Evolutionary conservation across 2,797 vertebrate genomes (phyloP), one percentile per base, ranked within the genome.

Genomic region (Vipera latastei): DNA sequence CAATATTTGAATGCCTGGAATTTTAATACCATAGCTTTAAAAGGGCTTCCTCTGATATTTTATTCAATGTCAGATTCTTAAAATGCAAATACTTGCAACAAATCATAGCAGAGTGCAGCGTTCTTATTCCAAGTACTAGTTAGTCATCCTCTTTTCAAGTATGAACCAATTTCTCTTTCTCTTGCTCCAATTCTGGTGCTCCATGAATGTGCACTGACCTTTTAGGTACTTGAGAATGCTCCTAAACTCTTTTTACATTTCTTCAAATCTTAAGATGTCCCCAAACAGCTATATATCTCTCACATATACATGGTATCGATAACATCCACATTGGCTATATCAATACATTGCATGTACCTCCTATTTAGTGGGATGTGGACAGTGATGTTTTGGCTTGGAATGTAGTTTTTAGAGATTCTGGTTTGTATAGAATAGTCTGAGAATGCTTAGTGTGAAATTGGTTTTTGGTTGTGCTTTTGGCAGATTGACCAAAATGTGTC

Each of bases 1-100:
- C 78, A 91, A 61, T 94, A 86, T 94, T 96, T 83, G 65, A 28
- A 0, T 96, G 59, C 60, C 22, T 93, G 53, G 94, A 91, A 86
- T 89, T 96, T 56, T 93, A 89, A 86, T 94, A 93, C 88, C 95
- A 94, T 32, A 94, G 48, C 53, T 96, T 96, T 65, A 57, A 91
- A 83, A 95, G 90, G 91, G 48, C 61, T 90, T 94, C 57, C 8
- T 94, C 78, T 86, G 83, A 93, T 0, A 56, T 61, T 95, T 95
- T 93, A 88, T 61, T 55, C 89, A 16, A 25, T 20, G 93, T 94
- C n/a, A 60, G 22, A 28, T 89, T 78, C 26, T 61, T 91, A 91
- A 69, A 90, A 96, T 88, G 92, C 65, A 91, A 88, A 56, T 44
- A 60, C 20, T 57, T 60, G 22, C 26, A 89, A 83, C 16, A 89